Evolutionary conservation across 2,113 vertebrate species (phyloP), one percentile per base, ranked within the genome.

Genomic region (Ifrita kowaldi): DNA sequence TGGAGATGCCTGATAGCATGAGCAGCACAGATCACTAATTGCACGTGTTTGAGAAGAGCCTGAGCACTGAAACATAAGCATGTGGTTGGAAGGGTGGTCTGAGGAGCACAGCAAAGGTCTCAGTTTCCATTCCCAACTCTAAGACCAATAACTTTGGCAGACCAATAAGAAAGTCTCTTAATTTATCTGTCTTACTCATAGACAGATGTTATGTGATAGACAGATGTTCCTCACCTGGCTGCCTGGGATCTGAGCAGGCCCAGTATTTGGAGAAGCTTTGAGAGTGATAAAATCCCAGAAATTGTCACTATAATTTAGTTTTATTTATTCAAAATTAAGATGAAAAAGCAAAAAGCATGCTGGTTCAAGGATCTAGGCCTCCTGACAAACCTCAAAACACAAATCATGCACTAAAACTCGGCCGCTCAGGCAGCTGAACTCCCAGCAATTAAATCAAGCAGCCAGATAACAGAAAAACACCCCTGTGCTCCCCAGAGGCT

Each of bases 391-490:
- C 87, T 89, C 47, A 47, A 47, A 60, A 77, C 78, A 95, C 90
- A 96, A 93, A 90, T 90, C 79, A 81, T 35, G 76, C 63, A 67
- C 64, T 74, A 80, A 96, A 95, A 86, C 27, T 59, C 37, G 1
- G 79, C 75, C 9, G 0, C 68, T 90, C 59, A 62, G 35, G 53
- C 93, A 84, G 87, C 78, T 83, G 90, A 96, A 83, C 84, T 88
- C 63, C 59, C 33, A n/a, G 82, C 67, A 77, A 96, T 88, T 96
- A 69, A 87, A 93, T 91, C 85, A 78, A 88, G 46, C 23, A 83
- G 47, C 30, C 82, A 95, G 85, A 94, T 84, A 97, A 90, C 33
- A 90, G 67, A 86, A 93, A 93, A 91, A 67, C 79, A 84, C 41
- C 49, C 84, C 41, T 37, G 32, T 21, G n/a, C 53, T 89, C 76